These are phyloP conservation scores for Oreochromis grahami DNA, from an alignment of 2,797 vertebrate genomes.

Conservation along the genomic window DNA sequence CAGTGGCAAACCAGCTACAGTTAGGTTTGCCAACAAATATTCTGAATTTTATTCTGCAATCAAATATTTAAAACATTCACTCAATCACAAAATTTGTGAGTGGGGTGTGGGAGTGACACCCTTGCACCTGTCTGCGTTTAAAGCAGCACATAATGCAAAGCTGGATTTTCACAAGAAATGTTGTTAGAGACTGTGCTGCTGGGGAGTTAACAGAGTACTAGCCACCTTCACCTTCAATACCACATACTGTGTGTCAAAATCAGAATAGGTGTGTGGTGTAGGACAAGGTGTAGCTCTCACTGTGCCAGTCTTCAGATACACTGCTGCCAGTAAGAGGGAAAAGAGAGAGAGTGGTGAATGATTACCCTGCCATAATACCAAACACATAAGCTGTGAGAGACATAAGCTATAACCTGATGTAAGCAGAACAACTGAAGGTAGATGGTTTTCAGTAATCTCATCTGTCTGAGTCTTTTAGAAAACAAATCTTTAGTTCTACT, in stretches of 20 bases:
- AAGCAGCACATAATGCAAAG: background rate
- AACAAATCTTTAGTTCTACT: background rate
- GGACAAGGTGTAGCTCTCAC: background rate
- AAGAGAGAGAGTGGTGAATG: background rate
- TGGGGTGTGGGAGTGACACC: background rate
- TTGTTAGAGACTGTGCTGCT: background rate
- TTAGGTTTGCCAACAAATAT: background rate
- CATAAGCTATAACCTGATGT: background rate
- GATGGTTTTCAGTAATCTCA: background rate
- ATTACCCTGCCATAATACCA: background rate
- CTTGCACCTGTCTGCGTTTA: background rate
- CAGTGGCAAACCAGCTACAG: background rate
- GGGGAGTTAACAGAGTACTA: background rate
- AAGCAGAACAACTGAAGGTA: background rate
- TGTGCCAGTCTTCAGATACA: background rate
- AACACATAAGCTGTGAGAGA: background rate
- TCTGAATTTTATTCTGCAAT: background rate
- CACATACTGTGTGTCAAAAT: background rate
- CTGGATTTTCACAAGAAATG: background rate
- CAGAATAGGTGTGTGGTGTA: background rate
- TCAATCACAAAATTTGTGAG: background rate
- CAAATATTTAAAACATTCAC: background rate
- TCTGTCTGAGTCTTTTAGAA: background rate
- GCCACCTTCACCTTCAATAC: background rate
- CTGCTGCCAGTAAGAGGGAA: background rate